These are phyloP conservation scores for Amphiprion clarkii DNA, from an alignment of 2,797 vertebrate species.

Conservation along the genomic window DNA sequence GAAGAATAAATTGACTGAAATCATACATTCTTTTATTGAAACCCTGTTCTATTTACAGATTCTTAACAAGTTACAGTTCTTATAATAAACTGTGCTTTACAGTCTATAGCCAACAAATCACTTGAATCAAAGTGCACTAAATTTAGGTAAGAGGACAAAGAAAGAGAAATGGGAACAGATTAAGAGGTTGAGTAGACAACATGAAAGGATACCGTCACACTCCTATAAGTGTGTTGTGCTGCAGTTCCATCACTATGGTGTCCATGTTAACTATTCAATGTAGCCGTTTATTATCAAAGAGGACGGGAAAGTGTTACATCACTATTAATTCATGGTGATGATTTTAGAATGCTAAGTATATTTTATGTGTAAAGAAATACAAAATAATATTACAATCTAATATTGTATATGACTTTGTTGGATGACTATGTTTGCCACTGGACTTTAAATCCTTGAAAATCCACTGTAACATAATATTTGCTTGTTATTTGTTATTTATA, in stretches of 20 bases:
- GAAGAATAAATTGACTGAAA: not conserved
- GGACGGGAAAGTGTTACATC: not conserved
- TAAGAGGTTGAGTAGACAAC: not conserved
- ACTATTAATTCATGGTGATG: not conserved
- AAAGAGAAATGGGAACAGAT: too few species aligned
- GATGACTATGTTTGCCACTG: not conserved
- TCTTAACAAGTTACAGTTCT: too few species aligned
- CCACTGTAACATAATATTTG: not conserved
- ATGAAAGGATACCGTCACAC: conserved; percentile 20
- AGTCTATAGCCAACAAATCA: too few species aligned
- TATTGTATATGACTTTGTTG: not conserved
- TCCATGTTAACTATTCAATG: not conserved
- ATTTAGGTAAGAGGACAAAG: too few species aligned
- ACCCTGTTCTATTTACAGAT: too few species aligned
- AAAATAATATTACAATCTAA: not conserved
- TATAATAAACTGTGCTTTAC: too few species aligned
- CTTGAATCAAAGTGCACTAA: too few species aligned
- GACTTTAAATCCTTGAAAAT: not conserved
- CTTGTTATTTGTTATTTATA: not conserved
- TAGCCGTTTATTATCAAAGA: not conserved
- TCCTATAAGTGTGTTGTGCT: not conserved
- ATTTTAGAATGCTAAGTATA: not conserved
- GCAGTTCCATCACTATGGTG: not conserved
- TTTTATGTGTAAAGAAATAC: not conserved
- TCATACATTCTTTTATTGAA: too few species aligned